Conservation (phyloP, 2,797 vertebrate species). For the Spatula clypeata region DNA sequence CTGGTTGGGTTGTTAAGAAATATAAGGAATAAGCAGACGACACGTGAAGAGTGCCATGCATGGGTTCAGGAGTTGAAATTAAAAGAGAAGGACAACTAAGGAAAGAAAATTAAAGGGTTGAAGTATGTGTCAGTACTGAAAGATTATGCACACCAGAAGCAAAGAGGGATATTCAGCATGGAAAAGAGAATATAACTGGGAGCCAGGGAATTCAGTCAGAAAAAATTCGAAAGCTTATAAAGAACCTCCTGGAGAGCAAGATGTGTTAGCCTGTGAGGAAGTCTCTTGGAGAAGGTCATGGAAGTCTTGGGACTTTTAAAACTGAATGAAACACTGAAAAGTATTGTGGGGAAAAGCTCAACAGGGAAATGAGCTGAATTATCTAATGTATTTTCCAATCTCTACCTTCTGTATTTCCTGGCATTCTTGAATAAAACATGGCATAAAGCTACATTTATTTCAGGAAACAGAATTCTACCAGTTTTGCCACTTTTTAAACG, state of each 20-base stretch:
- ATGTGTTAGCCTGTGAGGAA: conserved; percentile 55
- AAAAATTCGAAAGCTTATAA: conserved; percentile 59
- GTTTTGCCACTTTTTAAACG: neutral
- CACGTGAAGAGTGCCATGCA: neutral
- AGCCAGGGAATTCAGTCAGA: conserved; percentile 43
- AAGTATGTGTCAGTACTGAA: neutral
- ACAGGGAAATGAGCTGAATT: conserved; percentile 65
- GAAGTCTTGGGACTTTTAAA: conserved; percentile 74
- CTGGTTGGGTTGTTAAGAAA: neutral
- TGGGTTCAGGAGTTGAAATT: neutral
- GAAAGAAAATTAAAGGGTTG: neutral
- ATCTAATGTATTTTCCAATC: conserved; percentile 68
- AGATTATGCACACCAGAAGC: neutral
- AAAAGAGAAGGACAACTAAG: neutral
- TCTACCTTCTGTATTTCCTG: conserved; percentile 51
- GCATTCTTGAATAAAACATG: conserved; percentile 39
- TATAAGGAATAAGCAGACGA: neutral
- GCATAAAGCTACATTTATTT: conserved; percentile 6
- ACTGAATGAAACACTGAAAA: conserved; percentile 66
- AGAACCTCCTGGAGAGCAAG: conserved; percentile 65
- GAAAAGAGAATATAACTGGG: conserved; percentile 19
- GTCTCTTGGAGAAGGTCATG: conserved; percentile 38
- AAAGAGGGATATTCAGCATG: conserved; percentile 13
- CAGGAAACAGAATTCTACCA: neutral
- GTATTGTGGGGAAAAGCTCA: conserved; percentile 33